Evolutionary conservation across 2,888 invertebrate genomes (phyloP).

Genomic region (Drosophila aldrichi): DNA sequence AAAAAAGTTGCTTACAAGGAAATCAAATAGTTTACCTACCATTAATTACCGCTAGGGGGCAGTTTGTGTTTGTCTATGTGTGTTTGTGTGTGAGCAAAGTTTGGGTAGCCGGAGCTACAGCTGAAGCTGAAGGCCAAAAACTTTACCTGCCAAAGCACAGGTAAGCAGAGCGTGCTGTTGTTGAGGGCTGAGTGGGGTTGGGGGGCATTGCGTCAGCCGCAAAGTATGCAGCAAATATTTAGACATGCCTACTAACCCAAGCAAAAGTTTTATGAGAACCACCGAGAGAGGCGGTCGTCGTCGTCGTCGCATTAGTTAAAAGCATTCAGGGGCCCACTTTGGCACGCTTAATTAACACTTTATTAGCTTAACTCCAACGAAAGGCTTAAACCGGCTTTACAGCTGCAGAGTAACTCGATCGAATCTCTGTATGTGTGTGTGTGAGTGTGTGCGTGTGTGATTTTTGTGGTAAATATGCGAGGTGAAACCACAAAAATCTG

Average conservation of each 20-base stretch:
- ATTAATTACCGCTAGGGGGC: conserved; percentile 71
- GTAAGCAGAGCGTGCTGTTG: conserved; percentile 26
- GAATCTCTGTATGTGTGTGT: background rate
- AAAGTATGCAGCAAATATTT: conserved; percentile 76
- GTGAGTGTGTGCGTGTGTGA: conserved; percentile 39
- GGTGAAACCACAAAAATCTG: conserved; percentile 63
- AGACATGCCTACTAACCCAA: conserved; percentile 63
- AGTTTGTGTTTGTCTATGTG: conserved; percentile 41
- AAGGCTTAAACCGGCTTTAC: conserved; percentile 63
- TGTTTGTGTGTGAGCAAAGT: conserved; percentile 36
- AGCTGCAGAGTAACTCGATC: conserved; percentile 42
- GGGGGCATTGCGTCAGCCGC: conserved; percentile 65
- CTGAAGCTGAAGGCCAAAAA: conserved; percentile 44
- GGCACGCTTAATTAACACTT: conserved; percentile 75
- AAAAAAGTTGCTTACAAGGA: conserved; percentile 63
- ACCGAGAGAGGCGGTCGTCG: conserved; percentile 18
- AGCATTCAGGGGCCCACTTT: conserved; percentile 65
- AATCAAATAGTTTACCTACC: conserved; percentile 77
- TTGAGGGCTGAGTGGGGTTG: conserved; percentile 5
- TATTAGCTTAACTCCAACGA: conserved; percentile 65
- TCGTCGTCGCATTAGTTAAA: conserved; percentile 56
- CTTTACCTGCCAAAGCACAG: conserved; percentile 54
- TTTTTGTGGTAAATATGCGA: conserved; percentile 68
- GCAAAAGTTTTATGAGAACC: conserved; percentile 39
- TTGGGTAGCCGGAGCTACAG: conserved; percentile 38